These are phyloP conservation scores for Baryphthengus martii DNA, from an alignment of 2,113 vertebrate species.

Conservation along the genomic window DNA sequence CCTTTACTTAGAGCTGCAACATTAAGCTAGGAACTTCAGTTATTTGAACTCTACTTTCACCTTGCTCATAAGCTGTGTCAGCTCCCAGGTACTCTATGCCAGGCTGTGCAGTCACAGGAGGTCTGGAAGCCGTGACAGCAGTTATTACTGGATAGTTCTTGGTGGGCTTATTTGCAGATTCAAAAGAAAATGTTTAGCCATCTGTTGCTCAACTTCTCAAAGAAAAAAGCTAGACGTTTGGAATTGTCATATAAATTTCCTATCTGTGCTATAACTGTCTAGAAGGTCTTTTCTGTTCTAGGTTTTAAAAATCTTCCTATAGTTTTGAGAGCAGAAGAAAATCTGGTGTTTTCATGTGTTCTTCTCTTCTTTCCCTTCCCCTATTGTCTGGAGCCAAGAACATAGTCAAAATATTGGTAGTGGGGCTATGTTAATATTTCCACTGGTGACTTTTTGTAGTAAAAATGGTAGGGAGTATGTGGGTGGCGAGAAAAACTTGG, in stretches of 20 bases:
- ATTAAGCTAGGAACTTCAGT: neutral
- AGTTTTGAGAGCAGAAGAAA: neutral
- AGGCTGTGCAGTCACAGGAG: neutral
- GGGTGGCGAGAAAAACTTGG: neutral
- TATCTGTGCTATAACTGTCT: neutral
- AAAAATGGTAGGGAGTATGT: neutral
- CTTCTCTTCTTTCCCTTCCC: neutral
- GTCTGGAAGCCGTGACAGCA: neutral
- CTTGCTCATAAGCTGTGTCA: neutral
- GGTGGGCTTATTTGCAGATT: neutral
- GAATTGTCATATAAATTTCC: neutral
- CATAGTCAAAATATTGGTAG: neutral
- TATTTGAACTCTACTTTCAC: neutral
- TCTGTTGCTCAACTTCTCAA: neutral
- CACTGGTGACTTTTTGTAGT: neutral
- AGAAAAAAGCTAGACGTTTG: neutral
- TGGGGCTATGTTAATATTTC: neutral
- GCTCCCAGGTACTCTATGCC: neutral
- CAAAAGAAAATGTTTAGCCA: neutral
- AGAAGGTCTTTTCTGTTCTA: neutral
- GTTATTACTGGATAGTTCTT: neutral
- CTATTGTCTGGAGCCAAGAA: neutral
- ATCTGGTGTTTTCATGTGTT: neutral
- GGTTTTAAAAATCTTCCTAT: neutral
- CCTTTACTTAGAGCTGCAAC: neutral